phyloP scores from a whole-genome alignment of 2,113 vertebrate genomes.

The Engystomops pustulosus region DNA sequence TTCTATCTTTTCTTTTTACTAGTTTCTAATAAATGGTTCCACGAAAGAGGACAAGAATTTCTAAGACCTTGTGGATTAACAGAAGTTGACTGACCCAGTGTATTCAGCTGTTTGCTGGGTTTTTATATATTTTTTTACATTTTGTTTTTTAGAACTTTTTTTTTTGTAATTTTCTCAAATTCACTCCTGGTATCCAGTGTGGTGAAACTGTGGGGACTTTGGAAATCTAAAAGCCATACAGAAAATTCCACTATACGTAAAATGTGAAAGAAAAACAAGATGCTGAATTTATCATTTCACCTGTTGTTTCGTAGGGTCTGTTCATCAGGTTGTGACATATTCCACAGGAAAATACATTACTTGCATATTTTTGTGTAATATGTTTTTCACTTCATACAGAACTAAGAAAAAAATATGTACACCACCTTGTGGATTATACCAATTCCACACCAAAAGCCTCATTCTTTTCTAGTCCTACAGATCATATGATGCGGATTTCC shows the following conservation, averaged over 20 bases:
- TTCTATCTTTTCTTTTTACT: conserved; percentile 61
- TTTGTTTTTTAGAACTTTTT: conserved; percentile 13
- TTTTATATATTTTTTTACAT: not conserved
- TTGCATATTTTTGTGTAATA: too few species aligned
- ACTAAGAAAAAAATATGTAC: too few species aligned
- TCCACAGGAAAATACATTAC: too few species aligned
- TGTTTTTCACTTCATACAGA: too few species aligned
- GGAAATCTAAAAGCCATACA: not conserved
- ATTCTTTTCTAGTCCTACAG: too few species aligned
- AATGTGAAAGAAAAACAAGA: not conserved
- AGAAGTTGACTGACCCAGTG: conserved; percentile 84
- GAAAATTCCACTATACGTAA: not conserved
- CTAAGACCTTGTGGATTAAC: conserved; percentile 91
- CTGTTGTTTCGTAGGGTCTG: too few species aligned
- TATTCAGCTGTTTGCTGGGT: not conserved
- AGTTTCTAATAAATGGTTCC: conserved; percentile 99
- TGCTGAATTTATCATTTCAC: not conserved
- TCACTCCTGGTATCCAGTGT: conserved; percentile 40
- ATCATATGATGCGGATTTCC: too few species aligned
- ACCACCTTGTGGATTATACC: too few species aligned
- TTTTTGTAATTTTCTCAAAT: conserved; percentile 24
- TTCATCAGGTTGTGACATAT: too few species aligned
- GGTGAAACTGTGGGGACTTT: not conserved
- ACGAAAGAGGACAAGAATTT: conserved; percentile 96
- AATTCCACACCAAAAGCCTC: too few species aligned